A percentile compares a stretch with the other conserved stretches of the same genome.
Evolutionary conservation across 2,797 vertebrate species (phyloP).

Genomic region (Eremophila alpestris): DNA sequence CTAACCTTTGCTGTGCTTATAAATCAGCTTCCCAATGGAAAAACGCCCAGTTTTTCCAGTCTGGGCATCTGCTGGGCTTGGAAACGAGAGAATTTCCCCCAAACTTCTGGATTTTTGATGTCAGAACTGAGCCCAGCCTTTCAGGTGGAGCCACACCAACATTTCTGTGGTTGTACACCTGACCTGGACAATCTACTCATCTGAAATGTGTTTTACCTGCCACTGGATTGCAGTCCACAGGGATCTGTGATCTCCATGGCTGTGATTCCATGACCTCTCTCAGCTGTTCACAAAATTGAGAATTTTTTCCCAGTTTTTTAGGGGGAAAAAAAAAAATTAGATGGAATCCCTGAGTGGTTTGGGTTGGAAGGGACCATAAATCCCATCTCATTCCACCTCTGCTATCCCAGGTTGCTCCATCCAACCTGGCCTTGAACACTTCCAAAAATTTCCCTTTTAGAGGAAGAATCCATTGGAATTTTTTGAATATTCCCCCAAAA

Average conservation of each 20-base stretch:
- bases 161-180: rapidly evolving
- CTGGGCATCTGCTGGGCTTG: background rate
- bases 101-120: background rate
- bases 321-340: too few species aligned
- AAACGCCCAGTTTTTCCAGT: background rate
- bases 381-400: background rate
- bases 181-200: background rate
- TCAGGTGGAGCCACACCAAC: background rate
- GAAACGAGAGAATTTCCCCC: background rate
- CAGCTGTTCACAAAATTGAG: background rate
- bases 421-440: background rate
- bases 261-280: background rate
- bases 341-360: background rate
- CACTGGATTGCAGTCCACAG: rapidly evolving
- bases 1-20: background rate
- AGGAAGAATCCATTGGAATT: background rate
- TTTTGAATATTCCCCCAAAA: background rate
- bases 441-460: background rate
- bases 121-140: background rate
- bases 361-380: background rate
- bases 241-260: background rate
- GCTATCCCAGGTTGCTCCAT: rapidly evolving
- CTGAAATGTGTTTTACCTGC: background rate
- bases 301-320: background rate
- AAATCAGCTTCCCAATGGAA: background rate